Evolutionary conservation across 2,888 invertebrate species (phyloP).

Genomic region (Napeogenes inachia): DNA sequence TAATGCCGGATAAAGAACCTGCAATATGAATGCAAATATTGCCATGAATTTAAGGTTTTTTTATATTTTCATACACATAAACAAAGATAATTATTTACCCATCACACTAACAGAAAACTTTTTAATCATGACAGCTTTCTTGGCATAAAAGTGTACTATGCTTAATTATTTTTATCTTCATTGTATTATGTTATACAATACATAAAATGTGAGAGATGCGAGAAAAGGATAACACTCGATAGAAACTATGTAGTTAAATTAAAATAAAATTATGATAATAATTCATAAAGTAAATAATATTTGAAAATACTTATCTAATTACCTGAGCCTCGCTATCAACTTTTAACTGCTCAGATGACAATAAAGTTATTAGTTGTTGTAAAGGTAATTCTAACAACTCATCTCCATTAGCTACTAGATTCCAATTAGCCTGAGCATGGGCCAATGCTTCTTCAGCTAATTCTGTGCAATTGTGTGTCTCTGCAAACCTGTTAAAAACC

Average conservation of each 20-base stretch:
- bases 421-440: conserved; percentile 91
- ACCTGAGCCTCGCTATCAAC: conserved; percentile 95
- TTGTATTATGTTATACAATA: too few relatives aligned
- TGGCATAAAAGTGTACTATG: too few relatives aligned
- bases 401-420: conserved; percentile 85
- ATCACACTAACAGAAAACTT: too few relatives aligned
- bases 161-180: too few relatives aligned
- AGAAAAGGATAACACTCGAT: too few relatives aligned
- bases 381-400: conserved; percentile 91
- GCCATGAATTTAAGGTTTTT: not conserved
- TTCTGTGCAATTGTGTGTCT: conserved; percentile 89
- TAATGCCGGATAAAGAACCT: conserved; percentile 90
- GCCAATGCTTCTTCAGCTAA: conserved; percentile 86
- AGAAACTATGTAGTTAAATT: too few relatives aligned
- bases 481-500: conserved; percentile 83
- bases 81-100: too few relatives aligned
- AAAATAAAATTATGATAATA: too few relatives aligned
- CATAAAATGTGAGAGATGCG: too few relatives aligned
- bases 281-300: too few relatives aligned
- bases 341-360: conserved; percentile 90
- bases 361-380: conserved; percentile 84
- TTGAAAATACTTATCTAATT: conserved; percentile 9
- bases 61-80: too few relatives aligned
- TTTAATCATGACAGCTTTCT: too few relatives aligned
- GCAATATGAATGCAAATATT: conserved; percentile 24